These are phyloP conservation scores for Anastatus disparis DNA, from an alignment of 1,140 invertebrate genomes.

Conservation along the genomic window DNA sequence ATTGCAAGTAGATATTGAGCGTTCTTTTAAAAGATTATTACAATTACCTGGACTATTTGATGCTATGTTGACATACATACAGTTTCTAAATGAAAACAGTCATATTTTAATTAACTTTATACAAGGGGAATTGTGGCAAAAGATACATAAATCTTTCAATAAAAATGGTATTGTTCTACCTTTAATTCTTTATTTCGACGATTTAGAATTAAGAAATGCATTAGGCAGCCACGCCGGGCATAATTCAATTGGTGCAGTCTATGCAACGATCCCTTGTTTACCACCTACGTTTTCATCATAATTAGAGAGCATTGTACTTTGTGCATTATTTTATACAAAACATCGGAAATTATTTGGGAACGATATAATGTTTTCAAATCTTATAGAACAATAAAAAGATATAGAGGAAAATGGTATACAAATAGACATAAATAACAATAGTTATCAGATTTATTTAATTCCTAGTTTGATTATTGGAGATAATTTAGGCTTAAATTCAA, in stretches of 20 bases:
- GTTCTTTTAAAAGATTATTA: background rate
- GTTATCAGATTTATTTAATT: constrained; percentile 34
- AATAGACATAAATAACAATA: constrained; percentile 19
- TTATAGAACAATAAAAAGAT: constrained; percentile 27
- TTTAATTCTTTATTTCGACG: constrained; percentile 44
- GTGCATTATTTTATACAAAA: constrained; percentile 20
- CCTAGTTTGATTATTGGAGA: constrained; percentile 30
- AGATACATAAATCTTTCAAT: constrained; percentile 5
- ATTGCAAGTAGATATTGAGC: background rate
- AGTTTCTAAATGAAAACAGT: background rate
- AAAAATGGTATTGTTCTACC: constrained; percentile 36
- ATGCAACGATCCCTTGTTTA: constrained; percentile 27
- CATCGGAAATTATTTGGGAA: constrained; percentile 22
- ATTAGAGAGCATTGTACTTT: constrained; percentile 39
- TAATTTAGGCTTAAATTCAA: constrained; percentile 32
- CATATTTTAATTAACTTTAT: constrained; percentile 23
- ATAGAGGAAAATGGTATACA: constrained; percentile 15
- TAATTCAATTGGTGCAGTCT: constrained; percentile 28
- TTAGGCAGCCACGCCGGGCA: constrained; percentile 38
- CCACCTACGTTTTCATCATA: constrained; percentile 1
- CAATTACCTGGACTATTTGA: constrained; percentile 6
- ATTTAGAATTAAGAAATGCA: constrained; percentile 38
- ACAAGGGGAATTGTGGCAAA: constrained; percentile 11
- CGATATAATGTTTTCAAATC: constrained; percentile 19
- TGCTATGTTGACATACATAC: background rate